phyloP scores from a whole-genome alignment of 2,113 vertebrate species.

The Ancistrus triradiatus region DNA sequence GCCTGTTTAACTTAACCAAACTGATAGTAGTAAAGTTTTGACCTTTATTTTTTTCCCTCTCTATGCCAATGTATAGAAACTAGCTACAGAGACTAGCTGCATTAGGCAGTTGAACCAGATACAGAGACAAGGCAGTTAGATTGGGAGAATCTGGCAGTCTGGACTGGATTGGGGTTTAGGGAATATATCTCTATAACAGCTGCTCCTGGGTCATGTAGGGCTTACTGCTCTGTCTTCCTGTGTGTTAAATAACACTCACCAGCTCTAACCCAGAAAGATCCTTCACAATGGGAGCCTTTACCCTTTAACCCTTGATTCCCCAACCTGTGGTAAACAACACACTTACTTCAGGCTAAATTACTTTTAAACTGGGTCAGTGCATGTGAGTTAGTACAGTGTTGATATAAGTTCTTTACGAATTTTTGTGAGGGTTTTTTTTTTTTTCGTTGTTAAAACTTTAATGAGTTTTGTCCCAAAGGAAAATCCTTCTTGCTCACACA shows the following conservation, averaged over 20 bases:
- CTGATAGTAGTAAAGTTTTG: too few species aligned
- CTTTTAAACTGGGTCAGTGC: conserved; percentile 1
- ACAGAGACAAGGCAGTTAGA: conserved; percentile 59
- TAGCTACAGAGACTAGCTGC: conserved; percentile 50
- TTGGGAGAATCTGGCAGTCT: conserved; percentile 63
- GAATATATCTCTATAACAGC: conserved; percentile 69
- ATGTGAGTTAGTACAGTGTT: not conserved
- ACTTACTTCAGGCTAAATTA: not conserved
- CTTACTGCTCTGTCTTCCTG: conserved; percentile 56
- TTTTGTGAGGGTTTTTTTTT: too few species aligned
- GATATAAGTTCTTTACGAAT: too few species aligned
- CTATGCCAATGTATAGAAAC: conserved; percentile 35
- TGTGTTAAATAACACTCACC: conserved; percentile 68
- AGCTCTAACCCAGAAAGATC: conserved; percentile 31
- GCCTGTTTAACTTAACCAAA: too few species aligned
- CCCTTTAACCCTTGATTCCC: conserved; percentile 16
- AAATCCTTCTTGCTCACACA: too few species aligned
- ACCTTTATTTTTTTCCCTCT: not conserved
- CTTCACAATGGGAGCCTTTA: conserved; percentile 20
- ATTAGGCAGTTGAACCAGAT: conserved; percentile 63
- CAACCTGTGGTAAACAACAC: conserved; percentile 5
- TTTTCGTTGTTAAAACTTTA: too few species aligned
- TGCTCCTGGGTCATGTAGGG: conserved; percentile 66
- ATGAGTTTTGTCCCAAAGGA: too few species aligned
- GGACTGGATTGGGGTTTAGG: conserved; percentile 62